Percentiles rank a stretch among this genome's conserved stretches.
phyloP scores from a whole-genome alignment of 2,888 invertebrate genomes.

The Atethmia centrago region DNA sequence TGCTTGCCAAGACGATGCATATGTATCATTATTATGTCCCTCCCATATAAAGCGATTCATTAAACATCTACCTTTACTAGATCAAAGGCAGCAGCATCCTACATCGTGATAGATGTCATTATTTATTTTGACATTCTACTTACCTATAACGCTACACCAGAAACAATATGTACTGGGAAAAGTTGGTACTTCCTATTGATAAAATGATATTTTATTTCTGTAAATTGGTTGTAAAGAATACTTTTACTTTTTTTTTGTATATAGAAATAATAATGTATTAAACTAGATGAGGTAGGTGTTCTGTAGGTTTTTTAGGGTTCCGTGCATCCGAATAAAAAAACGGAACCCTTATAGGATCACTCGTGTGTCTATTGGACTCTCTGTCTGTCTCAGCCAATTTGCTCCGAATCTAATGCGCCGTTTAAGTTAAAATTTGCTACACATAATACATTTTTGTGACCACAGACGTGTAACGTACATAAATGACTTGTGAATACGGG shows the following conservation, averaged over 20 bases:
- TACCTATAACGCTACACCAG: not conserved
- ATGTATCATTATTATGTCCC: constrained; percentile 26
- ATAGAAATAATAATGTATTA: not conserved
- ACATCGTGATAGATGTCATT: not conserved
- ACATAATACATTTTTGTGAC: too few species aligned
- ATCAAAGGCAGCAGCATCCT: constrained; percentile 30
- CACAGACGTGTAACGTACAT: too few species aligned
- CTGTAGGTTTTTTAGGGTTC: not conserved
- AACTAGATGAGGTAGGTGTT: not conserved
- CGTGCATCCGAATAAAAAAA: too few species aligned
- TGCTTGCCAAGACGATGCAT: constrained; percentile 17
- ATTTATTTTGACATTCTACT: not conserved
- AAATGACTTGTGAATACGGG: too few species aligned
- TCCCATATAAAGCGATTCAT: constrained; percentile 47
- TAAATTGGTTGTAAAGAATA: not conserved
- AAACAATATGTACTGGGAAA: not conserved
- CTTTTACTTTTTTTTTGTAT: not conserved
- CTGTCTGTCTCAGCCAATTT: too few species aligned
- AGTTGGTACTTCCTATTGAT: not conserved
- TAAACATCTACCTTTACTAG: constrained; percentile 12
- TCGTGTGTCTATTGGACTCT: too few species aligned
- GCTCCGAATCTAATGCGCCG: too few species aligned
- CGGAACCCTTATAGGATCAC: too few species aligned
- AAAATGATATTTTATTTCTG: not conserved
- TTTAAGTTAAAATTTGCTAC: too few species aligned